Percentiles rank a stretch among this genome's conserved stretches.
Evolutionary conservation across 2,797 vertebrate genomes (phyloP).

Genomic region (Vultur gryphus): DNA sequence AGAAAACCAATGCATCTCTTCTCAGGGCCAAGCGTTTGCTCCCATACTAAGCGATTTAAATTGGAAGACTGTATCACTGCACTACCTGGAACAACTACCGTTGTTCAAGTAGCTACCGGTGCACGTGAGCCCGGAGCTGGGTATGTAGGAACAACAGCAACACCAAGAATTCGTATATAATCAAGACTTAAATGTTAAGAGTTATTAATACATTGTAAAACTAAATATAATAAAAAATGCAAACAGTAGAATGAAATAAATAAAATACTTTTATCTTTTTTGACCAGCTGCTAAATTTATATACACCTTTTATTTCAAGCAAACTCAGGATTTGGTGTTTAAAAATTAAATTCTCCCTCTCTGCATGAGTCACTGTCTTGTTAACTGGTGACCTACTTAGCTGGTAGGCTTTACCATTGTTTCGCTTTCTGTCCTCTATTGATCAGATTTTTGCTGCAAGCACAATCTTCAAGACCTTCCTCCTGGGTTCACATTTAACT

Average conservation of each 20-base stretch:
- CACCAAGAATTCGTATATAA: background rate
- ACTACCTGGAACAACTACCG: background rate
- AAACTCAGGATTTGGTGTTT: conserved; percentile 5
- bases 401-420: conserved; percentile 19
- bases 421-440: conserved; percentile 37
- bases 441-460: conserved; percentile 68
- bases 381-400: conserved; percentile 69
- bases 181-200: background rate
- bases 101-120: background rate
- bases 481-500: conserved; percentile 60
- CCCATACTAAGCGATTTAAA: rapidly evolving
- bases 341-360: conserved; percentile 49
- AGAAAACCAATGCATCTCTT: background rate
- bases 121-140: background rate
- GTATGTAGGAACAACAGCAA: background rate
- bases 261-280: background rate
- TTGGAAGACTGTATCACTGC: background rate
- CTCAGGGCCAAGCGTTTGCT: background rate
- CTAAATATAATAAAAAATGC: background rate
- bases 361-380: background rate
- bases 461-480: conserved; percentile 49
- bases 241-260: background rate
- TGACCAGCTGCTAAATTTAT: background rate
- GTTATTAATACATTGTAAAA: background rate
- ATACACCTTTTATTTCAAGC: background rate